Evolutionary conservation across 2,113 vertebrate genomes (phyloP), one percentile per base, ranked within the genome.

Genomic region (Riparia riparia): DNA sequence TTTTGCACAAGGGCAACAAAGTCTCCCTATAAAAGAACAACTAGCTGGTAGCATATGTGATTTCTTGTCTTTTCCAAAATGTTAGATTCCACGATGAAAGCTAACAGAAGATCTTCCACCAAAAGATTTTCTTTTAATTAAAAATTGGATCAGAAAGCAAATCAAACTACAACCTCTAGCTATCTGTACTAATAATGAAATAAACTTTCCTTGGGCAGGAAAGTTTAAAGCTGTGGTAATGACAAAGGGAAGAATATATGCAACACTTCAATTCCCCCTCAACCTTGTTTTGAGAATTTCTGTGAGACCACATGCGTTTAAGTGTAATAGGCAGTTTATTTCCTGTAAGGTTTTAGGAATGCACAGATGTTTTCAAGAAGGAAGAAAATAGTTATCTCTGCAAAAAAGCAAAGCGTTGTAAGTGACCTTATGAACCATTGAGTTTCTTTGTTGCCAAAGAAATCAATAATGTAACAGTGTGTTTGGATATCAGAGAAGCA

Each of bases 61-160:
- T 56, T 89, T 69, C 25, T 70, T 41, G 63, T 82, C 57, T 87
- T 92, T 92, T 91, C 56, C 21, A 66, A 90, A 86, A 77, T 70
- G 51, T 87, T 72, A 82, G 37, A 79, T 73, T 93, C 26, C 20
- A 42, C 41, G 45, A 89, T 91, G 66, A 96, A 95, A 94, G 45
- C 53, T 93, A 95, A 86, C 39, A 81, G 58, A 68, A 79, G 22
- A 63, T 63, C 14, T 51, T n/a, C 32, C 47, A 44, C 91, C 39
- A 73, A 56, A 95, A 93, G 29, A 51, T 77, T 73, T 95, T 70
- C 49, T 54, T 86, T 90, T 90, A 95, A 90, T 96, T 94, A 90
- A 93, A 96, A 93, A 74, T 29, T 66, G 53, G 72, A 81, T 90
- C 91, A 89, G 64, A 90, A 95, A 81, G 12, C n/a, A 93, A 86